Evolutionary conservation across 2,113 vertebrate genomes (phyloP).

Genomic region (Mionectes macconnelli): DNA sequence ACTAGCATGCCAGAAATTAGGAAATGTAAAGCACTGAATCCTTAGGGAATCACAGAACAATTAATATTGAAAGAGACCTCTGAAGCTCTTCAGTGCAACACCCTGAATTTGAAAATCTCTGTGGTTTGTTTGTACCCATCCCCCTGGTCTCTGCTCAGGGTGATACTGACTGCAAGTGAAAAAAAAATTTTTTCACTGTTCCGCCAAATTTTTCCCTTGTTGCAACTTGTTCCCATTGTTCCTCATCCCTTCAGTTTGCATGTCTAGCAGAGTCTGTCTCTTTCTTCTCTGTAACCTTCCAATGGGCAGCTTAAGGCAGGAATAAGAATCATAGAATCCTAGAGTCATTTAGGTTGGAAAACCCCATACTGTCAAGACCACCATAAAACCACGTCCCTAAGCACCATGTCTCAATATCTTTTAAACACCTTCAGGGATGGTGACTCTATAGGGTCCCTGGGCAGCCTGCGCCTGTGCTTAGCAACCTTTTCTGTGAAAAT

Average conservation of each 20-base stretch:
- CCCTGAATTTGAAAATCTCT: not conserved
- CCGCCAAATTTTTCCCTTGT: not conserved
- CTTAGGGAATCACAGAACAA: not conserved
- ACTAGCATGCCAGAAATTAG: not conserved
- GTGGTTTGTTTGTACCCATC: not conserved
- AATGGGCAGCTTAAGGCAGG: not conserved
- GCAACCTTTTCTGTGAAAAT: not conserved
- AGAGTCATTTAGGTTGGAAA: not conserved
- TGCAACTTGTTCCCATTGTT: not conserved
- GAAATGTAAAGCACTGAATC: not conserved
- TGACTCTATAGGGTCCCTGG: not conserved
- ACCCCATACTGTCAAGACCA: not conserved
- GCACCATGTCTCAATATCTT: rapidly evolving
- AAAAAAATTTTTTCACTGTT: not conserved
- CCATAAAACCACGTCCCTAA: not conserved
- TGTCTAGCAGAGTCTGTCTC: not conserved
- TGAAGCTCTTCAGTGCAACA: not conserved
- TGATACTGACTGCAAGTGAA: not conserved
- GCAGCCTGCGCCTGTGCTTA: not conserved
- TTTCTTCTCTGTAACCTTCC: not conserved
- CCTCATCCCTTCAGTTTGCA: not conserved
- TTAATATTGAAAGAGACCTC: not conserved
- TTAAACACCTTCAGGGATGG: not conserved
- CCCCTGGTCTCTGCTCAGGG: not conserved
- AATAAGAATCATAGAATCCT: not conserved